Base-by-base conservation (phyloP, 1,140 invertebrate species). In the Drosophila triauraria region DNA sequence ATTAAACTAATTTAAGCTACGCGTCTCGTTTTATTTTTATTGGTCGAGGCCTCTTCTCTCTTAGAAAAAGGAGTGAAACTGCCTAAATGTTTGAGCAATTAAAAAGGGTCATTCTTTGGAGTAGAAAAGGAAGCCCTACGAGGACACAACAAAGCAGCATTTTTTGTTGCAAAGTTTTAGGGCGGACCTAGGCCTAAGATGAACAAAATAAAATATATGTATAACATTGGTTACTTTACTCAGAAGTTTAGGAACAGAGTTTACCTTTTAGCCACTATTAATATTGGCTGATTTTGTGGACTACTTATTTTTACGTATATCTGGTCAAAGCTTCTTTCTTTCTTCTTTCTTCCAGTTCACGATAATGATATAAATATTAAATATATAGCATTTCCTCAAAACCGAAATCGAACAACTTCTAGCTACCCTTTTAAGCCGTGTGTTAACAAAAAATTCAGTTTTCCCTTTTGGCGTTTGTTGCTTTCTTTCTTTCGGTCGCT, bases 81-180 rank as follows among this genome's bases (percentile, higher is more conserved):
- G 47, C 65, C 47, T 65, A 77, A 84, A 65, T 84, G 71, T 74
- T 75, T 59, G 32, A 46, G 56, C 81, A 86, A 86, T 86, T 82
- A 82, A 82, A 86, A 86, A 87, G 67, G 83, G 83, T 80, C 83
- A 54, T 54, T 35, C 51, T 44, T 46, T 42, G 46, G 30, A 59
- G 59, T 60, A 67, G 65, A 43, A 77, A 72, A 77, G 32, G 35
- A 54, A 68, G 48, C 23, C 35, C 59, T 35, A 30, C 40, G 50
- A 78, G 35, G 30, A 56, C 56, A 65, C 65, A 56, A 40, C 20
- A 57, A 58, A 10, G 23, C 42, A 8, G 20, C 12, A 17, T 12
- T 61, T 75, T 57, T 76, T 72, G 64, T 62, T 68, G 40, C 42
- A 12, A 20, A 43, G 8, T 13, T 40, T 32, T 3, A 48, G 42